A percentile compares a stretch with the other conserved stretches of the same genome.
These are phyloP conservation scores for Notothenia coriiceps DNA, from an alignment of 2,113 vertebrate species.

Conservation along the genomic window DNA sequence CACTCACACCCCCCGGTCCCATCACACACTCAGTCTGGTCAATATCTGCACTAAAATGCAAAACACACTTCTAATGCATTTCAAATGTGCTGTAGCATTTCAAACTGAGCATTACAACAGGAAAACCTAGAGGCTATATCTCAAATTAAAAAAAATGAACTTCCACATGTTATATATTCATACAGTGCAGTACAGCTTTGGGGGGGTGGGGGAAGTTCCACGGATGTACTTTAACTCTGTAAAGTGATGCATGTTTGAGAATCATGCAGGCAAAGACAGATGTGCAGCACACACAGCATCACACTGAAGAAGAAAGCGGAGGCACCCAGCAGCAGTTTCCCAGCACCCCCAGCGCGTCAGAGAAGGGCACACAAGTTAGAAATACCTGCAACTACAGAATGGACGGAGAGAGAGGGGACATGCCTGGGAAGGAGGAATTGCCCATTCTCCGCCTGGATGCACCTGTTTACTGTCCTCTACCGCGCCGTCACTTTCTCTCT, in stretches of 20 bases:
- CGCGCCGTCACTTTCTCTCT: conserved; percentile 47
- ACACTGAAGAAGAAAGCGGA: conserved; percentile 22
- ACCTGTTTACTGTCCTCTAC: conserved; percentile 63
- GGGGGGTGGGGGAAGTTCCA: background rate
- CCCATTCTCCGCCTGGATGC: conserved; percentile 79
- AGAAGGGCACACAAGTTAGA: conserved; percentile 76
- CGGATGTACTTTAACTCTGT: conserved; percentile 3
- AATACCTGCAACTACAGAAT: conserved; percentile 83
- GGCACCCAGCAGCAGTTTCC: conserved; percentile 46
- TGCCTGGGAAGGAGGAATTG: conserved; percentile 84
- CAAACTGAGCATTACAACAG: conserved; percentile 1
- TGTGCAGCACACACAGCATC: conserved; percentile 30
- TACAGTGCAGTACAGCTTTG: background rate
- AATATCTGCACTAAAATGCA: conserved; percentile 27
- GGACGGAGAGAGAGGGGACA: conserved; percentile 77
- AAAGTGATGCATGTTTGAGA: background rate
- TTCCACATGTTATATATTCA: conserved; percentile 10
- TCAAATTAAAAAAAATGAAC: background rate
- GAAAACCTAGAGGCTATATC: background rate
- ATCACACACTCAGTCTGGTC: conserved; percentile 11
- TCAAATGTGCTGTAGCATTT: conserved; percentile 14
- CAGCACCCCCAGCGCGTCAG: conserved; percentile 59
- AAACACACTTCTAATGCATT: conserved; percentile 39
- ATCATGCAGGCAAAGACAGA: conserved; percentile 7
- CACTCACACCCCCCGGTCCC: background rate